Conservation (phyloP, 1,140 invertebrate species). For the Papilio machaon region DNA sequence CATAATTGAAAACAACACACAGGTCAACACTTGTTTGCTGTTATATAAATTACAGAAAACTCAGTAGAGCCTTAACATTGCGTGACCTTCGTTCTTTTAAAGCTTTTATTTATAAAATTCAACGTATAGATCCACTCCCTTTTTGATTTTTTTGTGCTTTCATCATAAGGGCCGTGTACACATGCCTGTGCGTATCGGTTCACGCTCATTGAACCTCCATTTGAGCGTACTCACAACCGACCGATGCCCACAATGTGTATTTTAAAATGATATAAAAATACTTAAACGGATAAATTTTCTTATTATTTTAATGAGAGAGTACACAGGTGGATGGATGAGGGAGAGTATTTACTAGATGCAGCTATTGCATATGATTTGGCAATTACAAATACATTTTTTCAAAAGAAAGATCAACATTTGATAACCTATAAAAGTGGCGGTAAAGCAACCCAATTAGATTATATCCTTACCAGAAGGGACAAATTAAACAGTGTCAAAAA, state of each 20-base stretch:
- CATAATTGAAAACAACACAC: neutral
- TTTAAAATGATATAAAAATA: slow-evolving; percentile 50
- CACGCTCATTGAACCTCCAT: slow-evolving; percentile 64
- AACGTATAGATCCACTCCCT: slow-evolving; percentile 12
- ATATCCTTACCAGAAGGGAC: no score
- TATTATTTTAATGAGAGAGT: neutral
- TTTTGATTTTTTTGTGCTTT: slow-evolving; percentile 54
- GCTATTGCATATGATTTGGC: no score
- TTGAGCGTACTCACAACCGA: slow-evolving; percentile 58
- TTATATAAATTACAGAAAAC: no score
- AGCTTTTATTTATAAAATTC: slow-evolving; percentile 37
- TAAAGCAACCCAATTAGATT: no score
- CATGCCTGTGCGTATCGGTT: slow-evolving; percentile 61
- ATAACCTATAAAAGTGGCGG: no score
- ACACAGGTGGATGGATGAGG: slow-evolving; percentile 7
- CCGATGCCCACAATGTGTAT: slow-evolving; percentile 50
- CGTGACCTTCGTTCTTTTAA: slow-evolving; percentile 33
- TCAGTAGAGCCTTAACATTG: neutral
- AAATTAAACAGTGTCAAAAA: no score
- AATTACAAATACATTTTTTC: no score
- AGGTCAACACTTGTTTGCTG: neutral
- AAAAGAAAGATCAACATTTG: no score
- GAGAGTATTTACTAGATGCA: no score
- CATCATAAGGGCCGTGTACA: slow-evolving; percentile 53
- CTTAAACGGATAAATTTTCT: neutral